Conservation (phyloP, 2,797 vertebrate species). For the Sternotherus odoratus region DNA sequence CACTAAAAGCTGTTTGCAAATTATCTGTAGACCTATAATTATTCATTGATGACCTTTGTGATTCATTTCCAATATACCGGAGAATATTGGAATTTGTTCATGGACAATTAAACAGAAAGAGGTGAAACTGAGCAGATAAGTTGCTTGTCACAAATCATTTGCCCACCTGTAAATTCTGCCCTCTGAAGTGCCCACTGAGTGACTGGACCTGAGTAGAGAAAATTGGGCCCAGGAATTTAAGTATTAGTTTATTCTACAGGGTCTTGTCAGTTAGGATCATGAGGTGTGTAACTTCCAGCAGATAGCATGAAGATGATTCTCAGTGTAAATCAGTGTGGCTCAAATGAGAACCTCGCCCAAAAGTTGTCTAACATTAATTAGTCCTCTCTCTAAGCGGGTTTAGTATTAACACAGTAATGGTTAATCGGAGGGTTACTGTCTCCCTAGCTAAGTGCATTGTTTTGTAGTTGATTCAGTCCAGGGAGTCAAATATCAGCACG, state of each 20-base stretch:
- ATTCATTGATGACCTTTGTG: rapidly evolving
- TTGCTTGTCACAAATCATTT: background rate
- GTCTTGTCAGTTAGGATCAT: rapidly evolving
- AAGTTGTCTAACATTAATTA: background rate
- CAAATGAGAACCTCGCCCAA: background rate
- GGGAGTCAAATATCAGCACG: background rate
- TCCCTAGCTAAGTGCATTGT: background rate
- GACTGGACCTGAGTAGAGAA: background rate
- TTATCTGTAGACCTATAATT: rapidly evolving
- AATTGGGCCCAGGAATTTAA: background rate
- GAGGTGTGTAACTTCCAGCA: background rate
- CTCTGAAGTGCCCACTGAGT: rapidly evolving
- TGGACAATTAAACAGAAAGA: rapidly evolving
- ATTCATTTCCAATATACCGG: rapidly evolving
- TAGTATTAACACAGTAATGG: background rate
- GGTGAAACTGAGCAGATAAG: rapidly evolving
- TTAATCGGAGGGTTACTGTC: background rate
- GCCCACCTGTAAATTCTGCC: too few species aligned
- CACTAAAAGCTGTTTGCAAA: rapidly evolving
- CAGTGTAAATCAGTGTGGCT: rapidly evolving
- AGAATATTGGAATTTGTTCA: rapidly evolving
- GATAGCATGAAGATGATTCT: rapidly evolving
- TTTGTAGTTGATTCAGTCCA: background rate
- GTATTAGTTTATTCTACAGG: rapidly evolving
- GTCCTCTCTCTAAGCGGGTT: background rate